These are phyloP conservation scores for Papilio demoleus DNA, from an alignment of 2,888 invertebrate genomes.

Conservation along the genomic window DNA sequence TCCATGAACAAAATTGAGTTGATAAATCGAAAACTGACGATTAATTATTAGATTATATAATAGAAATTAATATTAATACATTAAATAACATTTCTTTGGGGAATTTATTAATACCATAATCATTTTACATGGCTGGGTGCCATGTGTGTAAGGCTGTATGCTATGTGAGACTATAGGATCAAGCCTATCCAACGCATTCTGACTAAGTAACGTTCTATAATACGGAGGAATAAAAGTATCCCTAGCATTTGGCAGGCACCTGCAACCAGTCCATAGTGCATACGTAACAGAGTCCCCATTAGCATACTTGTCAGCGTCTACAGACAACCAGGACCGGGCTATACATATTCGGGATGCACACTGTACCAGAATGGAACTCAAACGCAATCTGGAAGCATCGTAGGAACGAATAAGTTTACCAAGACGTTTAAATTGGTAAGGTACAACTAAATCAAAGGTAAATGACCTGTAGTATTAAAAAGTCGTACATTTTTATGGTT, in stretches of 20 bases:
- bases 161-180: too few relatives aligned
- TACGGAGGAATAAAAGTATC: too few relatives aligned
- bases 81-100: too few relatives aligned
- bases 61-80: too few relatives aligned
- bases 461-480: too few relatives aligned
- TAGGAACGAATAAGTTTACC: neutral
- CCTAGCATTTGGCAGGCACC: conserved; percentile 3
- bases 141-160: too few relatives aligned
- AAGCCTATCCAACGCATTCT: too few relatives aligned
- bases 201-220: too few relatives aligned
- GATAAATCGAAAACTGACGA: neutral
- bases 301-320: conserved; percentile 45
- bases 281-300: conserved; percentile 53
- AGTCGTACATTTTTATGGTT: neutral
- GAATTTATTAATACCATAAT: too few relatives aligned
- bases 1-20: neutral
- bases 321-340: conserved; percentile 25
- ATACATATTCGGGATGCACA: conserved; percentile 21
- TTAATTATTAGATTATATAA: neutral
- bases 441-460: neutral
- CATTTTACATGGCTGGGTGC: too few relatives aligned
- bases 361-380: neutral
- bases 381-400: neutral
- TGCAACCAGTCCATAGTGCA: conserved; percentile 46
- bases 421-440: neutral